Evolutionary conservation across 2,113 vertebrate species (phyloP).

Genomic region (Podarcis cretensis): DNA sequence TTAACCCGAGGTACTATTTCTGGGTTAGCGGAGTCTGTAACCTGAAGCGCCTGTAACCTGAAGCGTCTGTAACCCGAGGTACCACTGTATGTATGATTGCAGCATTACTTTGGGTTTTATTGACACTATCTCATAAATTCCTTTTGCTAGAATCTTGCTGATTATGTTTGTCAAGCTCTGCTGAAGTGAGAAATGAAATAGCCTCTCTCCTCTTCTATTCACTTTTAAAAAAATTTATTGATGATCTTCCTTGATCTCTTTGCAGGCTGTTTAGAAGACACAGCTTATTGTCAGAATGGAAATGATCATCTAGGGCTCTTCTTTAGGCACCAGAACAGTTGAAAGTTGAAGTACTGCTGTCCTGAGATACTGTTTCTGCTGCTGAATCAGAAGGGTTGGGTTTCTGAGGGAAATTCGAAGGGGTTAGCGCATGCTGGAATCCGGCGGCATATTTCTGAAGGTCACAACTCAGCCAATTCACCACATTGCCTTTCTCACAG

Average conservation of each 20-base stretch:
- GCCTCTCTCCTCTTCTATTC: background rate
- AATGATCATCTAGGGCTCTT: background rate
- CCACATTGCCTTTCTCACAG: background rate
- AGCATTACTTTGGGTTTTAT: background rate
- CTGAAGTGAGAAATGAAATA: background rate
- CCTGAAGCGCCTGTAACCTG: too few species aligned
- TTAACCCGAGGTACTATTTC: too few species aligned
- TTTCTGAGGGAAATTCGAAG: background rate
- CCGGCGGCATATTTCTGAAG: slow-evolving; percentile 24
- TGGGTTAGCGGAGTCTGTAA: too few species aligned
- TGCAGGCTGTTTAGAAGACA: background rate
- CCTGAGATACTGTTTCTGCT: background rate
- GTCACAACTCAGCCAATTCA: background rate
- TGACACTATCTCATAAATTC: background rate
- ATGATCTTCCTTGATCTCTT: slow-evolving; percentile 15
- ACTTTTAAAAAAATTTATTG: slow-evolving; percentile 25
- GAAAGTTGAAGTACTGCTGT: background rate
- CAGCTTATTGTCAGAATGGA: background rate
- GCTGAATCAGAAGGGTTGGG: background rate
- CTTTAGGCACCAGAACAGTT: slow-evolving; percentile 14
- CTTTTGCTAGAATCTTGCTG: background rate
- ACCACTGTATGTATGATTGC: too few species aligned
- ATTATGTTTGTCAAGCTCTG: background rate
- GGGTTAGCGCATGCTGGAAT: slow-evolving; percentile 5
- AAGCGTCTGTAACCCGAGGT: too few species aligned